Evolutionary conservation across 2,888 invertebrate genomes (phyloP), one percentile per base, ranked within the genome.

Genomic region (Pyrrhosoma nymphula): DNA sequence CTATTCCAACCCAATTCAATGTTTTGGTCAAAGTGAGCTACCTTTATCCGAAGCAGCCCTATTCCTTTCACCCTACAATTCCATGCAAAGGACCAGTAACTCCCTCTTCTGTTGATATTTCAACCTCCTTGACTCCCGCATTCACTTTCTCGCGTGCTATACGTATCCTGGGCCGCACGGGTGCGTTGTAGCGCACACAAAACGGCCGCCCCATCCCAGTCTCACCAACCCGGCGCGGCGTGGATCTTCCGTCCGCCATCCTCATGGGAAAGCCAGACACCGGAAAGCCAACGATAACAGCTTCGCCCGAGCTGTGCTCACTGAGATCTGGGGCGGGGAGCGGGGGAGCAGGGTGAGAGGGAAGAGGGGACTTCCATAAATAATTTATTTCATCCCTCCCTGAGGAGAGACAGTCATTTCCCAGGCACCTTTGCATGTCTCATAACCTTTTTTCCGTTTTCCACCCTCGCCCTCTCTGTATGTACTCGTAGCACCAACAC

Each of bases 251-350:
- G 30, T 82, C 10, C 35, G 16, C 30, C 35, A 14, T 35, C 89
- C 89, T 88, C 88, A n/a, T 55, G 89, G 89, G 89, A n/a, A 56
- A 26, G 89, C 55, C 89, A 89, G 89, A 56, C 89, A 55, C 89
- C 56, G 30, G 8, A 89, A 89, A 89, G 89, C 56, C 39, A 89
- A 56, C 89, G 89, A 89, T 89, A 89, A 89, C 89, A 89, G 89
- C 89, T 47, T n/a, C 47, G 39, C 88, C n/a, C 8, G 35, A 47
- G 23, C 23, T 20, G 47, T 55, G 35, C 6, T 14, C 8, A 16
- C 14, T 26, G 14, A 55, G 35, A 88, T 35, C 12, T 0, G 26
- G 30, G 4, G 30, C 16, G 82, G n/a, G 12, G 8, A n/a, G 12
- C 12, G 12, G 16, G 10, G 30, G 16, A 30, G n/a, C n/a, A n/a